Evolutionary conservation across 2,797 vertebrate species (phyloP), one percentile per base, ranked within the genome.

Genomic region (Liparis tanakae): DNA sequence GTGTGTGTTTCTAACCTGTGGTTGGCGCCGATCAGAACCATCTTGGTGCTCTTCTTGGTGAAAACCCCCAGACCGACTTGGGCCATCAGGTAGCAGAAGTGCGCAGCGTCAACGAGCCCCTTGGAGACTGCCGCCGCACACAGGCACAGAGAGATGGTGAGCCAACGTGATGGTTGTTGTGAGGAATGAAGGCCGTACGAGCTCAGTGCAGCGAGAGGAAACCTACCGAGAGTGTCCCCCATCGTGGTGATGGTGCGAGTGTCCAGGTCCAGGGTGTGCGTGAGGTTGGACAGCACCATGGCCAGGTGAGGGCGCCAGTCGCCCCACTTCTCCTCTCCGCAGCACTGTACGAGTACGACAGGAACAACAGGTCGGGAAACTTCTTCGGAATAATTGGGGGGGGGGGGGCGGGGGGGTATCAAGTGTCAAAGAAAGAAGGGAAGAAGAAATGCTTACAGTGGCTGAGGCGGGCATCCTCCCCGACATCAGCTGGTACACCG

Each of bases 11-110:
- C 90, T 91, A 55, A 99, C 98, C 97, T 98, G 92, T 99, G 97
- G 89, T 97, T 98, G 30, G 97, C 95, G 72, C 98, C 96, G 15
- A 99, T 94, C 41, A 99, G 90, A 72, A 99, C 98, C 72, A 99
- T 94, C 78, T 99, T 99, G 20, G 97, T 95, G 55, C 96, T 96
- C 86, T 99, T 99, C 93, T 96, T 97, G 1, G 97, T 97, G 75
- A 95, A 99, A 72, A 99, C 93, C 6, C 98, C 98, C 72, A 99
- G 94, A 17, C 95, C 96, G 34, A 96, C 95, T 84, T 98, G 97
- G 75, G 98, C 98, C 97, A 99, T 98, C 81, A 99, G 87, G 89
- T 99, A 99, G 92, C 98, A 99, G 85, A 99, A 99, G 78, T 99
- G 98, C 2, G 98, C 97, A 0, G 97, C 98, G 25, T 99, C 98